Evolutionary conservation across 2,113 vertebrate species (phyloP).

Genomic region (Mus musculus): DNA sequence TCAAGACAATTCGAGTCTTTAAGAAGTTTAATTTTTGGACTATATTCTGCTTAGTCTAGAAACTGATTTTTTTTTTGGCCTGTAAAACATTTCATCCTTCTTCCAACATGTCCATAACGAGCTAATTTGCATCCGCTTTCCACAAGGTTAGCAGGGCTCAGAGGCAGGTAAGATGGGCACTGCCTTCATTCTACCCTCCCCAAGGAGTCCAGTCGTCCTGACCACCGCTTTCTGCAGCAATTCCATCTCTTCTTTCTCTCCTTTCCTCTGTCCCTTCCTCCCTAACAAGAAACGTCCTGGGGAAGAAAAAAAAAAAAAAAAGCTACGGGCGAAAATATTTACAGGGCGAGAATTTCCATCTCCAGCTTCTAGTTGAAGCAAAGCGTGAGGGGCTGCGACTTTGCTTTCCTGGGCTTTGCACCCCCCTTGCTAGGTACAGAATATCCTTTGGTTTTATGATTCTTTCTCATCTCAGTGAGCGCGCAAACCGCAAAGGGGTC

Average conservation of each 20-base stretch:
- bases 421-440: background rate
- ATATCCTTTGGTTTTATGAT: background rate
- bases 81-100: slow-evolving; percentile 49
- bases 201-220: background rate
- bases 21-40: slow-evolving; percentile 43
- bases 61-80: background rate
- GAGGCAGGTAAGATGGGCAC: background rate
- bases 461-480: background rate
- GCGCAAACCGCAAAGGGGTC: background rate
- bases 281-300: slow-evolving; percentile 36
- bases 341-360: slow-evolving; percentile 43
- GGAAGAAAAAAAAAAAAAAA: slow-evolving; percentile 22
- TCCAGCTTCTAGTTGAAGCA: slow-evolving; percentile 2
- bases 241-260: slow-evolving; percentile 24
- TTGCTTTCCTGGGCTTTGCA: background rate
- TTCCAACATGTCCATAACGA: slow-evolving; percentile 26
- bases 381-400: slow-evolving; percentile 28
- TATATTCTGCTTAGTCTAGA: slow-evolving; percentile 46
- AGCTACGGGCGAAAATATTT: slow-evolving; percentile 70
- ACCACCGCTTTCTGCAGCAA: background rate
- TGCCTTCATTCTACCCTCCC: background rate
- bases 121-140: background rate
- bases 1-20: slow-evolving; percentile 32
- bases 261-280: slow-evolving; percentile 62
- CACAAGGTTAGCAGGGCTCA: background rate